Conservation (phyloP, 2,888 invertebrate species). For the Hypena proboscidalis region DNA sequence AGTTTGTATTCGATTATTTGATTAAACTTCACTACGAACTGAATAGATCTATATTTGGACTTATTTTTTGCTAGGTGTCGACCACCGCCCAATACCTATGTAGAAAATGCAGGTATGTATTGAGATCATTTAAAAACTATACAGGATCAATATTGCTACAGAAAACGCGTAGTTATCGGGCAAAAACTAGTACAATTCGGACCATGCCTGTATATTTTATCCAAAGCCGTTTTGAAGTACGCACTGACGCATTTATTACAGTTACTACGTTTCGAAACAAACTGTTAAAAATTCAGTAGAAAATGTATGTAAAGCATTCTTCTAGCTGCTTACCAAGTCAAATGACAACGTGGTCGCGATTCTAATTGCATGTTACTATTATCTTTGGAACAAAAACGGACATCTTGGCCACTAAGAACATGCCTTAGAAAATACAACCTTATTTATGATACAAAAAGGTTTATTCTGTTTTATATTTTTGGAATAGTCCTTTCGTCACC, state of each 20-base stretch:
- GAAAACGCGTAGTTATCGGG: no score
- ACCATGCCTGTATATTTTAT: neutral
- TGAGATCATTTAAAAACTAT: no score
- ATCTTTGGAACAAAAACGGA: constrained; percentile 48
- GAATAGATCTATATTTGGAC: no score
- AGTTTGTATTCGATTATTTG: no score
- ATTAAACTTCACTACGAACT: no score
- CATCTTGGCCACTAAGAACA: constrained; percentile 32
- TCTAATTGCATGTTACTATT: constrained; percentile 66
- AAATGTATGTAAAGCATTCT: constrained; percentile 62
- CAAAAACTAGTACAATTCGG: no score
- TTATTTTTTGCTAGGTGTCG: no score
- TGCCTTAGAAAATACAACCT: constrained; percentile 7
- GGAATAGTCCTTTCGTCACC: constrained; percentile 45
- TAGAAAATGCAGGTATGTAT: no score
- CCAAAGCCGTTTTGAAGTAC: neutral
- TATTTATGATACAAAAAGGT: constrained; percentile 29
- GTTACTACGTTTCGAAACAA: constrained; percentile 53
- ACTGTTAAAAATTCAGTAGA: constrained; percentile 59
- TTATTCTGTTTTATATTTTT: constrained; percentile 23
- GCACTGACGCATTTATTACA: constrained; percentile 26
- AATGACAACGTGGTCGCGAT: constrained; percentile 67
- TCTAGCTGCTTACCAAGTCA: constrained; percentile 72
- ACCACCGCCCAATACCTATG: no score
- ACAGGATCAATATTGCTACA: no score